Conservation (phyloP, 2,797 vertebrate species). For the Tamandua tetradactyla region DNA sequence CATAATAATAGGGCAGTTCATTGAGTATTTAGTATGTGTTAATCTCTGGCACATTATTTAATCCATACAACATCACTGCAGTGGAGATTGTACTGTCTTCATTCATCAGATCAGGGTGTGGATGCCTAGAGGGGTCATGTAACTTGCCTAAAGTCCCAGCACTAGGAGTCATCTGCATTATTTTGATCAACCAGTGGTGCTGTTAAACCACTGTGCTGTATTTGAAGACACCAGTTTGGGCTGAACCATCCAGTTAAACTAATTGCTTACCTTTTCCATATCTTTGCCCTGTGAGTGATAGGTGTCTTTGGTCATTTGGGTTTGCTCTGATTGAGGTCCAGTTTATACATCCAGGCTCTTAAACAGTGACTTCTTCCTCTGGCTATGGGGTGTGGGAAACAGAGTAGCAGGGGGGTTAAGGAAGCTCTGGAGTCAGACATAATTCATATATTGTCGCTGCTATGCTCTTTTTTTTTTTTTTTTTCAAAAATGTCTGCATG, state of each 20-base stretch:
- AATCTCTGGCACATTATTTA: not conserved
- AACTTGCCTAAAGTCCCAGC: not conserved
- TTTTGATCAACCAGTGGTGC: not conserved
- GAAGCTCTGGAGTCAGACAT: not conserved
- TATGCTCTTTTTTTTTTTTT: not conserved
- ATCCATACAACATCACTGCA: not conserved
- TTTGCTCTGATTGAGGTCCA: not conserved
- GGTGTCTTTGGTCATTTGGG: not conserved
- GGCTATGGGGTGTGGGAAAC: not conserved
- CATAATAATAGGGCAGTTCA: not conserved
- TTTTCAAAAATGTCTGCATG: not conserved
- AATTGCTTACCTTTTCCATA: not conserved
- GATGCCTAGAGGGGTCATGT: not conserved
- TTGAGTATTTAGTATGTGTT: not conserved
- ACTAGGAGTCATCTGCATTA: not conserved
- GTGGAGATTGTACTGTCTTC: not conserved
- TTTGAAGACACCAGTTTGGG: not conserved
- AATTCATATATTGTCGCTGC: not conserved
- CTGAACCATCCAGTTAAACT: not conserved
- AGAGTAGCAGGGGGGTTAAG: not conserved
- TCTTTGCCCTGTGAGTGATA: not conserved
- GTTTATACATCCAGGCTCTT: not conserved
- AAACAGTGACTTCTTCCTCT: not conserved
- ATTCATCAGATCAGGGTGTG: not conserved
- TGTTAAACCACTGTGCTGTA: slow-evolving; percentile 6